A percentile compares a stretch with the other conserved stretches of the same genome.
Conservation (phyloP, 2,797 vertebrate genomes). For the Amphiprion clarkii region DNA sequence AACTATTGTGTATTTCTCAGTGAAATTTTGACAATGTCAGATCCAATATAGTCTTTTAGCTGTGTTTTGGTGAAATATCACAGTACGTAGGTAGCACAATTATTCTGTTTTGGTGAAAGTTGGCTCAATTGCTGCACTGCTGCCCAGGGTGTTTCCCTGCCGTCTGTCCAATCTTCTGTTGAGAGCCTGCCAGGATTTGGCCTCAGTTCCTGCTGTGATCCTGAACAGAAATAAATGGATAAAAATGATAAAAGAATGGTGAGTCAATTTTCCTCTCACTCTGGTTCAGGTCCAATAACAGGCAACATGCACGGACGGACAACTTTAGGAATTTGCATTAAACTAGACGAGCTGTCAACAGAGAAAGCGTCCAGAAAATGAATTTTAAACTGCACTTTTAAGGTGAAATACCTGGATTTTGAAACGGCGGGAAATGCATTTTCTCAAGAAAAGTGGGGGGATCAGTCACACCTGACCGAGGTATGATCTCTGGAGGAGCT, state of each 20-base stretch:
- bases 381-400: conserved; percentile 13
- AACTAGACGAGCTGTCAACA: conserved; percentile 11
- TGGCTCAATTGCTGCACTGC: conserved; percentile 5
- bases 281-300: conserved; percentile 1
- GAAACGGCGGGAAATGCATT: conserved; percentile 11
- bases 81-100: background rate
- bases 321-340: conserved; percentile 11
- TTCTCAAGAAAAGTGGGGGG: conserved; percentile 2
- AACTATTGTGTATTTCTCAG: too few species aligned
- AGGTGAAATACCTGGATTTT: conserved; percentile 7
- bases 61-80: background rate
- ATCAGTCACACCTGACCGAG: conserved; percentile 4
- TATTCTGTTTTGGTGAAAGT: background rate
- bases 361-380: conserved; percentile 8
- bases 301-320: conserved; percentile 14
- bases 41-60: background rate
- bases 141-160: conserved; percentile 10
- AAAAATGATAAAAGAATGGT: conserved; percentile 21
- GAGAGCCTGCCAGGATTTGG: background rate
- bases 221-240: conserved; percentile 16
- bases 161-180: conserved; percentile 14
- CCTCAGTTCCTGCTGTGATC: background rate
- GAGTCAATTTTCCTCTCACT: background rate
- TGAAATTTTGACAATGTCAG: too few species aligned
- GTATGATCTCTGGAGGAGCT: conserved; percentile 8